Base-by-base conservation (phyloP, 2,888 invertebrate genomes). In the Lasioglossum zephyrum region DNA sequence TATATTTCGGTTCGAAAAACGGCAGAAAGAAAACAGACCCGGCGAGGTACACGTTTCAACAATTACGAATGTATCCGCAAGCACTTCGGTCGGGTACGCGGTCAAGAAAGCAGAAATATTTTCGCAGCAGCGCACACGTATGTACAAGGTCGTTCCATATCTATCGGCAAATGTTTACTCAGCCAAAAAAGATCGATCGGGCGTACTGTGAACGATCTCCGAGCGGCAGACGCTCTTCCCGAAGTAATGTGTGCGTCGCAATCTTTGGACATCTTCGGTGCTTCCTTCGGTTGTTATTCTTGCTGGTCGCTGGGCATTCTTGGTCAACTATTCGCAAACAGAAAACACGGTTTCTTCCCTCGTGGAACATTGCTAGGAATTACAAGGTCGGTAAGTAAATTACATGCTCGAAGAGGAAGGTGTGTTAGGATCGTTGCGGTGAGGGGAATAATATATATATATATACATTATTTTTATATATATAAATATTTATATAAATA, bases 231-330 rank as follows among this genome's bases (percentile, higher is more conserved):
- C 79, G 75, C 79, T 80, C 76, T 78, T 49, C 76, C 49, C 44
- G 16, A 41, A 57, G 18, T 31, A 53, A 80, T 82, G 83, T 87
- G 87, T 85, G 89, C 74, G 73, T 81, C 85, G 76, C 77, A 80
- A 87, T 85, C 70, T 60, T 76, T 75, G 79, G 66, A 69, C 79
- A 63, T 75, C 86, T 81, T 69, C 72, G 63, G 77, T 57, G 81
- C 81, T 81, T 82, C 75, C 70, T 79, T 75, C n/a, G 70, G 78
- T 76, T 88, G 88, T 88, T 88, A 88, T 88, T 88, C 82, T 82
- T 86, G 73, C 39, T 53, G 77, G 41, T 66, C 73, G 79, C 53
- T n/a, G 53, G 63, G 31, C 73, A 69, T 70, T 85, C 73, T 66
- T 75, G 87, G 70, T 73, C 87, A 82, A 81, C 81, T 80, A 74